Conservation (phyloP, 2,888 invertebrate species). For the Prosopocoilus inquinatus region DNA sequence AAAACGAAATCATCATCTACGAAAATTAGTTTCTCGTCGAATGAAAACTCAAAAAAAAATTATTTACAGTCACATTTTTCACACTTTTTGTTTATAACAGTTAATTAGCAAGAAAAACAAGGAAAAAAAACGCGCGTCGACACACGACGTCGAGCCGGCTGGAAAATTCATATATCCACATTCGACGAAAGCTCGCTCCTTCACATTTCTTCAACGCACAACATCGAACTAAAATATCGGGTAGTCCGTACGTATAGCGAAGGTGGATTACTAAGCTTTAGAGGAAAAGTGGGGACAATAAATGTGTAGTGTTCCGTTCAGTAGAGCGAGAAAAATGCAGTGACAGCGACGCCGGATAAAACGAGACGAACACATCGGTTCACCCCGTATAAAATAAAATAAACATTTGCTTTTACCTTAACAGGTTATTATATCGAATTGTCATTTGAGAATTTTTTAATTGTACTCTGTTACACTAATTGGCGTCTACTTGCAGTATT, state of each 20-base stretch:
- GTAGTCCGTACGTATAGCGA: constrained; percentile 22
- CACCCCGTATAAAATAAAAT: background rate
- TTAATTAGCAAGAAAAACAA: no score
- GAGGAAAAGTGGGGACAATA: constrained; percentile 22
- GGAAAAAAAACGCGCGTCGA: no score
- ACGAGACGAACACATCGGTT: constrained; percentile 1
- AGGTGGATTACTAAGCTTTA: constrained; percentile 24
- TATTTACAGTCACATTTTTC: no score
- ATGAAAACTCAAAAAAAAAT: no score
- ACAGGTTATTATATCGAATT: background rate
- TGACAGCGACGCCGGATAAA: constrained; percentile 6
- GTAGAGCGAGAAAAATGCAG: constrained; percentile 18
- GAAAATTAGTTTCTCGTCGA: background rate
- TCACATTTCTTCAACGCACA: constrained; percentile 2
- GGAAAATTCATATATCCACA: no score
- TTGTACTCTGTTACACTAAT: background rate
- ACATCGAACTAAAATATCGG: constrained; percentile 22
- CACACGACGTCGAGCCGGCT: background rate
- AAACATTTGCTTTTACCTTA: background rate
- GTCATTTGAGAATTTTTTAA: no score
- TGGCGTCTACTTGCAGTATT: background rate
- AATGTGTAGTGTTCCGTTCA: constrained; percentile 13
- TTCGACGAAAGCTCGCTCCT: background rate
- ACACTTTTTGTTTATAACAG: no score
- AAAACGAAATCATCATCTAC: background rate